phyloP scores from a whole-genome alignment of 2,888 invertebrate genomes.

The Augiades crinisus region DNA sequence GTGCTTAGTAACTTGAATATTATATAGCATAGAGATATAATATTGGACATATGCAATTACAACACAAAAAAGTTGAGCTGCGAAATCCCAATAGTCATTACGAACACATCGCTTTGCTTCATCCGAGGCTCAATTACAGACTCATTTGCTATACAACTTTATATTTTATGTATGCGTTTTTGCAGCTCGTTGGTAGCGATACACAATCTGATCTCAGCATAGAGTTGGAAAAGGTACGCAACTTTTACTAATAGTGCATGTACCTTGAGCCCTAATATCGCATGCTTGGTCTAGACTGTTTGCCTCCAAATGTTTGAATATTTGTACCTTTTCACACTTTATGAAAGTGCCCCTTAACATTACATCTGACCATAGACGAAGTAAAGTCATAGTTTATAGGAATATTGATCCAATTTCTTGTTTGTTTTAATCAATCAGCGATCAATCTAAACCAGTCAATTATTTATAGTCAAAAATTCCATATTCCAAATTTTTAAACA shows the following conservation, averaged over 20 bases:
- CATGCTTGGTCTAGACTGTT: slow-evolving; percentile 45
- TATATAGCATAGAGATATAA: too few relatives aligned
- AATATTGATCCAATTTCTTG: too few relatives aligned
- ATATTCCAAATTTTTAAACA: too few relatives aligned
- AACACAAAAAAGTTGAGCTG: not conserved
- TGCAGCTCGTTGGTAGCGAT: slow-evolving; percentile 80
- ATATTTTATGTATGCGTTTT: slow-evolving; percentile 76
- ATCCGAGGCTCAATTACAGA: slow-evolving; percentile 41
- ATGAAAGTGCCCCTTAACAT: slow-evolving; percentile 33
- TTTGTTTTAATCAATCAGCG: too few relatives aligned
- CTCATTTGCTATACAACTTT: slow-evolving; percentile 51
- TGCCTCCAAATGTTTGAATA: slow-evolving; percentile 35
- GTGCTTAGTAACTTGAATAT: too few relatives aligned
- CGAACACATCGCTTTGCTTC: slow-evolving; percentile 45
- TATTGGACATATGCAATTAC: not conserved
- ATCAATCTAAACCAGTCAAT: too few relatives aligned
- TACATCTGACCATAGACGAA: too few relatives aligned
- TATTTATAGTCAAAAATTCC: too few relatives aligned
- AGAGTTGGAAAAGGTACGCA: slow-evolving; percentile 82
- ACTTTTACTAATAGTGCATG: slow-evolving; percentile 71
- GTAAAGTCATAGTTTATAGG: too few relatives aligned
- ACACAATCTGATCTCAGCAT: slow-evolving; percentile 78
- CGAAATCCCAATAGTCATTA: not conserved
- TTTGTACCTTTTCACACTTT: slow-evolving; percentile 62
- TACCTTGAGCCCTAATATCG: slow-evolving; percentile 45